Evolutionary conservation across 1,140 invertebrate species (phyloP).

Genomic region (Microplitis demolitor): DNA sequence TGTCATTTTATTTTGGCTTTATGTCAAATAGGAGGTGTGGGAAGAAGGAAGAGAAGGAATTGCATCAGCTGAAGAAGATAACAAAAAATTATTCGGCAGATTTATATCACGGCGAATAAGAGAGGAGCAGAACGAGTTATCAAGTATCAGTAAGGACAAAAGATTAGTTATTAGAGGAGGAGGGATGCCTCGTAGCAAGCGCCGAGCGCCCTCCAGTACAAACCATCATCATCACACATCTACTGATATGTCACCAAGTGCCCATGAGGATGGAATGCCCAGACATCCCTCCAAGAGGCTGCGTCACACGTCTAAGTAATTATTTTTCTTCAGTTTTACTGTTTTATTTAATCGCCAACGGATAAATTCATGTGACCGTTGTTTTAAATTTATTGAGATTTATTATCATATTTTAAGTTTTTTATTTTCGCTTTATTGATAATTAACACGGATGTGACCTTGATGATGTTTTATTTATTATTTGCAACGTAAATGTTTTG

Average conservation of each 20-base stretch:
- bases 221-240: constrained; percentile 50
- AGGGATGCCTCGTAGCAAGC: constrained; percentile 62
- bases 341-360: background rate
- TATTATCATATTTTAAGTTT: background rate
- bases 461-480: background rate
- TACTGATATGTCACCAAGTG: constrained; percentile 55
- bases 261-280: constrained; percentile 54
- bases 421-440: too few relatives aligned
- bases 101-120: background rate
- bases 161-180: constrained; percentile 32
- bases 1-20: background rate
- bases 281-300: constrained; percentile 57
- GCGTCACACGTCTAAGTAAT: constrained; percentile 54
- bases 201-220: constrained; percentile 59
- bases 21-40: background rate
- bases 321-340: constrained; percentile 4
- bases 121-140: background rate
- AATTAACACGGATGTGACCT: background rate
- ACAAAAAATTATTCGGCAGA: background rate
- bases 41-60: background rate
- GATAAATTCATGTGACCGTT: constrained; percentile 14
- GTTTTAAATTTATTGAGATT: background rate
- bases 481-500: background rate
- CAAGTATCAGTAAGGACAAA: background rate
- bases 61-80: background rate